phyloP scores from a whole-genome alignment of 1,140 invertebrate genomes.

The Drosophila baimaii region DNA sequence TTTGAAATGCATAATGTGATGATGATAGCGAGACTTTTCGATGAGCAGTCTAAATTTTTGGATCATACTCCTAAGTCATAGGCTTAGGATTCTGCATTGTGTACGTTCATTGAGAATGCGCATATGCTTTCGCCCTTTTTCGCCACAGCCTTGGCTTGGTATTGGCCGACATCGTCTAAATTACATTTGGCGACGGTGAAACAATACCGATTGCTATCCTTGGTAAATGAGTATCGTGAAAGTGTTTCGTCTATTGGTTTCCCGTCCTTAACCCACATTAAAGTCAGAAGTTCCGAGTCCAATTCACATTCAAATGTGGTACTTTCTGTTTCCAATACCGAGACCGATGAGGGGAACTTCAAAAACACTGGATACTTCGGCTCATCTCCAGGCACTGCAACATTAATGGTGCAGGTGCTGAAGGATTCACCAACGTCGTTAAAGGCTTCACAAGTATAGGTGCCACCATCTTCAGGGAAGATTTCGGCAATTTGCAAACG shows the following conservation, averaged over 20 bases:
- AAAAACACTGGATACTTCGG: slow-evolving; percentile 92
- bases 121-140: slow-evolving; percentile 92
- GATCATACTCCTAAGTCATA: slow-evolving; percentile 10
- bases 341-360: slow-evolving; percentile 95
- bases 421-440: slow-evolving; percentile 97
- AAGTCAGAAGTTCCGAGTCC: slow-evolving; percentile 85
- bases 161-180: slow-evolving; percentile 94
- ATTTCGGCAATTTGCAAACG: slow-evolving; percentile 96
- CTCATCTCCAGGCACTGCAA: slow-evolving; percentile 94
- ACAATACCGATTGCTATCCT: slow-evolving; percentile 90
- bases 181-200: slow-evolving; percentile 91
- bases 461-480: slow-evolving; percentile 94
- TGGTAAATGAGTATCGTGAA: slow-evolving; percentile 91
- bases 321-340: slow-evolving; percentile 91
- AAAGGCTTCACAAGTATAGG: slow-evolving; percentile 98
- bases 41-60: slow-evolving; percentile 50
- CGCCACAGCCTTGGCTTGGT: slow-evolving; percentile 93
- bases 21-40: slow-evolving; percentile 21
- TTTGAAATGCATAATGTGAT: slow-evolving; percentile 41
- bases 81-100: slow-evolving; percentile 47
- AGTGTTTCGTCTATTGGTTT: slow-evolving; percentile 91
- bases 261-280: slow-evolving; percentile 95
- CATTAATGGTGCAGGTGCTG: slow-evolving; percentile 94
- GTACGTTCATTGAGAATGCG: slow-evolving; percentile 94
- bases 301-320: slow-evolving; percentile 87